These are phyloP conservation scores for Morone chrysops DNA, from an alignment of 2,113 vertebrate species.

Conservation along the genomic window DNA sequence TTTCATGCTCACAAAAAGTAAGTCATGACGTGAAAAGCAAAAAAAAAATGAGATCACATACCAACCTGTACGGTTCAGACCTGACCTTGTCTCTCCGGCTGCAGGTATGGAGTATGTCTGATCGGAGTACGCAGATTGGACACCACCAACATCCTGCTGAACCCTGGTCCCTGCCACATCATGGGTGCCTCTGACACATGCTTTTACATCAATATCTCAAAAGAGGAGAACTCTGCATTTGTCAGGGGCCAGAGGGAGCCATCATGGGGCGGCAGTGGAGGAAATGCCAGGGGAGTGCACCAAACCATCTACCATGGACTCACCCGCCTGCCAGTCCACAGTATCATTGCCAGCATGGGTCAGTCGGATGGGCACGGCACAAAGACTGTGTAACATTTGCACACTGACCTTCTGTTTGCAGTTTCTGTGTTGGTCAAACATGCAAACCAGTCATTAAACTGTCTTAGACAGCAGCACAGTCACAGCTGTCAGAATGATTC, in stretches of 20 bases:
- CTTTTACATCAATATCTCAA: conserved; percentile 90
- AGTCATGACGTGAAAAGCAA: conserved; percentile 46
- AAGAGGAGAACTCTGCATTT: conserved; percentile 89
- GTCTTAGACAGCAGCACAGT: neutral
- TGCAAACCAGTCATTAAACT: conserved; percentile 19
- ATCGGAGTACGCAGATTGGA: conserved; percentile 86
- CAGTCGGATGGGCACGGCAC: conserved; percentile 51
- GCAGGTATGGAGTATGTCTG: conserved; percentile 88
- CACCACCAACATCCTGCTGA: conserved; percentile 87
- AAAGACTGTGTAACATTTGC: conserved; percentile 46
- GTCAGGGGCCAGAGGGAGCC: conserved; percentile 85
- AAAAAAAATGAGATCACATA: neutral
- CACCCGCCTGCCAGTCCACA: conserved; percentile 88
- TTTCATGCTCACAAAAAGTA: conserved; percentile 90
- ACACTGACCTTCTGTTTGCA: conserved; percentile 43
- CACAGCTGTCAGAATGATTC: conserved; percentile 15
- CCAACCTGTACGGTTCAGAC: neutral
- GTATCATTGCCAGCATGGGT: conserved; percentile 91
- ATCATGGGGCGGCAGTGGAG: conserved; percentile 72
- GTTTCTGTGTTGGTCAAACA: conserved; percentile 24
- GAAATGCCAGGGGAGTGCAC: conserved; percentile 75
- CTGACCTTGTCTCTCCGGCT: conserved; percentile 18
- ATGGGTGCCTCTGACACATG: conserved; percentile 87
- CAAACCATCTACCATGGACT: conserved; percentile 87
- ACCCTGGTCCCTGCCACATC: conserved; percentile 88